Evolutionary conservation across 2,113 vertebrate species (phyloP), one percentile per base, ranked within the genome.

Genomic region (Symphodus melops): DNA sequence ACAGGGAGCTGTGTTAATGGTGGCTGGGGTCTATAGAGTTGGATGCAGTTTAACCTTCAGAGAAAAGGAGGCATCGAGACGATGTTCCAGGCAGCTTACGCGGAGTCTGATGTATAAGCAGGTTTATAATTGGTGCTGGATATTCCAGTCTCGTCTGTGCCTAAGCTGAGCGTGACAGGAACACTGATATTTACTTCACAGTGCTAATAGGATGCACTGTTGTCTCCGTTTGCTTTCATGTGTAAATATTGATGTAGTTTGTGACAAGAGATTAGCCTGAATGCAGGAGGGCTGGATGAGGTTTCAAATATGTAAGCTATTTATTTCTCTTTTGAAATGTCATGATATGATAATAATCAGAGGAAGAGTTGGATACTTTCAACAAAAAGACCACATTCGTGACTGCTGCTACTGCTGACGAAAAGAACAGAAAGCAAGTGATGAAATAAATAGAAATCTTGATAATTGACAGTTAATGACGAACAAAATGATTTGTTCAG

Each of bases 1-100:
- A 85, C 67, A 81, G 87, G 75, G 69, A 84, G 68, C 79, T 17
- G 70, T 79, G 81, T 86, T 92, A 91, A 85, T 78, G 86, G 69
- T 62, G 68, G 53, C 63, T 68, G 51, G 63, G 68, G 75, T 48
- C 75, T 72, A 83, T 75, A 81, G 79, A 74, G 79, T 81, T 63
- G 61, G 75, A 88, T 76, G 75, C 1, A 49, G 73, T 68, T 75
- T 82, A 86, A 90, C 86, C 87, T 93, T 86, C 76, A 81, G 68
- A 65, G 12, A 54, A 76, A 51, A 77, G 19, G 60, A 79, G 53
- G 72, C 66, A 68, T 7, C 54, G 79, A 83, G 79, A 74, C 56
- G 49, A 46, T 36, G 71, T 82, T 75, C 68, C 36, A 42, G 68
- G 77, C 63, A 42, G 64, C 49, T 49, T 70, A 68, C 20, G 81